phyloP scores from a whole-genome alignment of 2,797 vertebrate species.

The Ceryle rudis region DNA sequence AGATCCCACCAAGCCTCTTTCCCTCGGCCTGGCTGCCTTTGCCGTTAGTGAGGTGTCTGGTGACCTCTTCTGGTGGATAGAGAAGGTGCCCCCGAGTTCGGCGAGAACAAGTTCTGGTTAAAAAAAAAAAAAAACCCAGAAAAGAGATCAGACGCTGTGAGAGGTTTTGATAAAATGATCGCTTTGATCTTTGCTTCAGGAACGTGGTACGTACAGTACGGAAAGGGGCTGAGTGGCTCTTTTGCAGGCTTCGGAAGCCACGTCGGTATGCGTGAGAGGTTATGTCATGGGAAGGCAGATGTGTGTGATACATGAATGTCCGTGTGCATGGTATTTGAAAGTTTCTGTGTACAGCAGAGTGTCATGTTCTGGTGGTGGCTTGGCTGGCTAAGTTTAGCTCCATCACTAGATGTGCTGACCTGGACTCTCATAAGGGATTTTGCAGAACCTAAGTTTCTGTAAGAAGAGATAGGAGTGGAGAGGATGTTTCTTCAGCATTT shows the following conservation, averaged over 20 bases:
- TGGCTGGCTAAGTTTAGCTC: background rate
- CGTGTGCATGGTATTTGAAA: background rate
- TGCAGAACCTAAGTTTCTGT: background rate
- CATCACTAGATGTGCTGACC: background rate
- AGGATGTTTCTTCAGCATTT: background rate
- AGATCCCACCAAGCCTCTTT: background rate
- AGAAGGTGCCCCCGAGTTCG: background rate
- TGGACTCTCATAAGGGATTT: background rate
- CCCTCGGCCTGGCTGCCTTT: background rate
- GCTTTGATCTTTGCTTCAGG: background rate
- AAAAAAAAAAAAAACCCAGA: no score
- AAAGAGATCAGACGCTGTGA: background rate
- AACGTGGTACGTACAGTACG: accelerated
- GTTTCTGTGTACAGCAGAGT: background rate
- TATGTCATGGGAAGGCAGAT: background rate
- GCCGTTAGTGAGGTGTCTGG: background rate
- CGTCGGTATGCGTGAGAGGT: background rate
- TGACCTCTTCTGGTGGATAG: constrained; percentile 49
- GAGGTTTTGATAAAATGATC: background rate
- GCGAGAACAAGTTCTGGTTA: background rate
- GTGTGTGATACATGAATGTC: background rate
- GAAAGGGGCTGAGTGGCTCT: background rate
- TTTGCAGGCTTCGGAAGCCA: background rate
- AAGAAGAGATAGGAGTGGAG: background rate
- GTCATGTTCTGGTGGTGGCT: background rate